Conservation (phyloP, 2,113 vertebrate species). For the Nycticebus coucang region DNA sequence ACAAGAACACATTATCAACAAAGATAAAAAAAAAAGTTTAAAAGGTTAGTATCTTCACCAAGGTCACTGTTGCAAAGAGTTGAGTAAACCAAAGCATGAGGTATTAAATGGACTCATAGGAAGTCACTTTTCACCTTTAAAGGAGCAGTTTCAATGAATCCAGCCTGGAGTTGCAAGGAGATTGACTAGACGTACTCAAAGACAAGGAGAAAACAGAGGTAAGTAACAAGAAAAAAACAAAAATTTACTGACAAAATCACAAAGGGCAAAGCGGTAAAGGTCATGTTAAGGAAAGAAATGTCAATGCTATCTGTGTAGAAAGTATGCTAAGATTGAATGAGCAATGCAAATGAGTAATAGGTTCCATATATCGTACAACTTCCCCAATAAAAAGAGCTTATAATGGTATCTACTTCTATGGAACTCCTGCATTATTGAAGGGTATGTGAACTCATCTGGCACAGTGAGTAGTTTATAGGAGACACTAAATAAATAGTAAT, state of each 20-base stretch:
- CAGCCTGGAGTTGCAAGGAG: neutral
- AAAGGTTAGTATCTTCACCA: neutral
- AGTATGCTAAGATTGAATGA: neutral
- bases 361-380: neutral
- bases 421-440: conserved; percentile 1
- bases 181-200: neutral
- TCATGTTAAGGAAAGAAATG: neutral
- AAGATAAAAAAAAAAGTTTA: neutral
- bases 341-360: neutral
- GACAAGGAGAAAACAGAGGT: neutral
- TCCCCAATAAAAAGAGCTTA: neutral
- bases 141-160: neutral
- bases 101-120: neutral
- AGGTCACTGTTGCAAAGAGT: neutral
- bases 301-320: neutral
- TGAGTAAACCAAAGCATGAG: neutral
- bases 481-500: neutral
- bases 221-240: neutral
- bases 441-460: neutral
- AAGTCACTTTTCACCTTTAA: neutral
- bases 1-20: neutral
- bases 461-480: neutral
- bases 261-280: neutral
- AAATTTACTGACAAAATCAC: neutral
- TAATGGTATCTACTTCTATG: neutral